phyloP scores from a whole-genome alignment of 2,113 vertebrate species.

The Sporophila hypoxantha region DNA sequence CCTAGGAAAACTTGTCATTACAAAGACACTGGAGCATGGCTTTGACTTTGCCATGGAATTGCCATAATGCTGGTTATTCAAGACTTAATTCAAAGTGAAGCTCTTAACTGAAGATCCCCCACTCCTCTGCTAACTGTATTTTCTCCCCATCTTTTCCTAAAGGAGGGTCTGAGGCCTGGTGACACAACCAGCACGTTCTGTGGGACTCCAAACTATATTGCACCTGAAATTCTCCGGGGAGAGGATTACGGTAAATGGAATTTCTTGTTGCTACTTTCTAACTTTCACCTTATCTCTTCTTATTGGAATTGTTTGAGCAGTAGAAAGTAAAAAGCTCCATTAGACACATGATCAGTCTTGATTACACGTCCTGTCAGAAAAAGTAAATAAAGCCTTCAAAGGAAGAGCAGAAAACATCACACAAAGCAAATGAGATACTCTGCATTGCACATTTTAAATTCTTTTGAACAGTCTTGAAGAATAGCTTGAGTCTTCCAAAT shows the following conservation, averaged over 20 bases:
- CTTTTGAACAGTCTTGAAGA: background rate
- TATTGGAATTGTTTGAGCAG: background rate
- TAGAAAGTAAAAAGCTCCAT: background rate
- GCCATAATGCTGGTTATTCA: background rate
- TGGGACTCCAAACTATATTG: conserved; percentile 98
- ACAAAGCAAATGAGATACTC: background rate
- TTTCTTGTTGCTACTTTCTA: background rate
- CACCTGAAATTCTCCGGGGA: conserved; percentile 95
- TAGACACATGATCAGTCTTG: background rate
- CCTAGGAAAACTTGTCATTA: background rate
- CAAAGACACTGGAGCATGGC: background rate
- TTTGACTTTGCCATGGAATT: background rate
- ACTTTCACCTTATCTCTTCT: background rate
- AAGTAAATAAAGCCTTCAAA: background rate
- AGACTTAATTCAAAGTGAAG: background rate
- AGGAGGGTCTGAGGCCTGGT: conserved; percentile 96
- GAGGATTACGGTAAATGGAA: conserved; percentile 91
- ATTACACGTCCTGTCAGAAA: background rate
- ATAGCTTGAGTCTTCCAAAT: background rate
- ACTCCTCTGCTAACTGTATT: too few relatives aligned
- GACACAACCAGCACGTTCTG: conserved; percentile 98
- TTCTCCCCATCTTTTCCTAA: conserved; percentile 10
- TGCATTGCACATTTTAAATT: background rate
- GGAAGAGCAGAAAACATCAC: background rate
- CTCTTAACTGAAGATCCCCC: too few relatives aligned